Conservation (phyloP, 2,113 vertebrate species). For the Silurus meridionalis region DNA sequence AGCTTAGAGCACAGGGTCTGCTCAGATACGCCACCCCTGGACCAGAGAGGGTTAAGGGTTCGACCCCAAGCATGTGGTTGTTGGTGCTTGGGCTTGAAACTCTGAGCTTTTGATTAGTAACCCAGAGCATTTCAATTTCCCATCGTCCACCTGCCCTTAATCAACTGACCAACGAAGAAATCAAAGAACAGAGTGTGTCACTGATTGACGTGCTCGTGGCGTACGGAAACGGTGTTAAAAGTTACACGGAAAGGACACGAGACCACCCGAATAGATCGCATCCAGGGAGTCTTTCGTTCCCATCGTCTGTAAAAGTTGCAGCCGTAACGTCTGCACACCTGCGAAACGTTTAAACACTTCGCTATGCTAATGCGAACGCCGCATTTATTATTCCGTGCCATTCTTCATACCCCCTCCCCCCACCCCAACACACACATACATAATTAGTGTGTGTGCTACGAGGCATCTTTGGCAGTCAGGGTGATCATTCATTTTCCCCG, state of each 20-base stretch:
- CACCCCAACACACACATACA: background rate
- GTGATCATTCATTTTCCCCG: constrained; percentile 9
- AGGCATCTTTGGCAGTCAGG: background rate
- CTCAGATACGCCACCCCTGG: background rate
- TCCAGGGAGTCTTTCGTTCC: constrained; percentile 11
- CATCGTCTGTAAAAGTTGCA: background rate
- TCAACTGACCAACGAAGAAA: background rate
- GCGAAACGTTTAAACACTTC: constrained; percentile 12
- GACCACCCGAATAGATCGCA: background rate
- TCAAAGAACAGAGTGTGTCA: background rate
- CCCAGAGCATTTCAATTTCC: background rate
- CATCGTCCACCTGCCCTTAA: background rate
- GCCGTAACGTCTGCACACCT: constrained; percentile 24
- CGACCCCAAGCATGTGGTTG: background rate
- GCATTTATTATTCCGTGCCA: constrained; percentile 26
- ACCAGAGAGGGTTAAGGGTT: background rate
- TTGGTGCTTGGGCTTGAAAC: background rate
- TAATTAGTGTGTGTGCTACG: constrained; percentile 13
- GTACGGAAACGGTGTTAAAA: constrained; percentile 19
- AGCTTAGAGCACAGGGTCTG: too few species aligned
- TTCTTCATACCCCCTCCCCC: background rate
- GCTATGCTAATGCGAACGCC: constrained; percentile 32
- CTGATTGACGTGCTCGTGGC: background rate
- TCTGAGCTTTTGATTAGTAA: background rate
- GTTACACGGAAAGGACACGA: background rate